Base-by-base conservation (phyloP, 2,113 vertebrate species). In the Muntiacus reevesi region DNA sequence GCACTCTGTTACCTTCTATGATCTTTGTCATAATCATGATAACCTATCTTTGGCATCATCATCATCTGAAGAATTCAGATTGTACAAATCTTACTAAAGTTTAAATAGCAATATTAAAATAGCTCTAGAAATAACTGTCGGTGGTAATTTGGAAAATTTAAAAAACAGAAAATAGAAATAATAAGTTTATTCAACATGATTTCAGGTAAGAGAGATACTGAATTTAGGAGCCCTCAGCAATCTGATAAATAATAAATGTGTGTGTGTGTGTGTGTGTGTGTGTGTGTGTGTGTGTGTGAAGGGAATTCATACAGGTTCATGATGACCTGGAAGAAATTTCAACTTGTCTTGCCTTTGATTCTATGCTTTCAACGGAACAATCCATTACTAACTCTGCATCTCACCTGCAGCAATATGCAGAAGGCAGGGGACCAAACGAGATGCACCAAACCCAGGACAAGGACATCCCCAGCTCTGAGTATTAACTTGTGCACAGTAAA, bases 81-180 rank as follows among this genome's bases (percentile, higher is more conserved):
- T 88, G 82, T 40, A 74, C 7, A 94, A 33, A 74, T 55, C 14
- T 93, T 74, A 79, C 11, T 88, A 33, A 94, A 89, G 25, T 78
- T 92, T 95, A 91, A 43, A 74, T 78, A 95, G 88, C 52, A 9
- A 79, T 62, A 81, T 60, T 84, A 83, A 95, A 94, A 93, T 87
- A 91, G 27, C 47, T 64, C 23, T 12, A 74, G 33, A 94, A 91
- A 93, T 85, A 89, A 96, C 21, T 55, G 25, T 76, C 8, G 90
- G 45, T 4, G 33, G 36, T 78, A 83, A 91, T 45, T 84, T 57
- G n/a, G 50, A 40, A 89, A 76, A 4, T 23, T 84, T 55, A 33
- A 36, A 88, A 91, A 79, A 71, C 16, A 64, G 59, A 90, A 95
- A 84, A 45, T 85, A 27, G 16, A 81, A 45, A 81, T 52, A 87